Evolutionary conservation across 2,797 vertebrate species (phyloP).

Genomic region (Psittacula echo): DNA sequence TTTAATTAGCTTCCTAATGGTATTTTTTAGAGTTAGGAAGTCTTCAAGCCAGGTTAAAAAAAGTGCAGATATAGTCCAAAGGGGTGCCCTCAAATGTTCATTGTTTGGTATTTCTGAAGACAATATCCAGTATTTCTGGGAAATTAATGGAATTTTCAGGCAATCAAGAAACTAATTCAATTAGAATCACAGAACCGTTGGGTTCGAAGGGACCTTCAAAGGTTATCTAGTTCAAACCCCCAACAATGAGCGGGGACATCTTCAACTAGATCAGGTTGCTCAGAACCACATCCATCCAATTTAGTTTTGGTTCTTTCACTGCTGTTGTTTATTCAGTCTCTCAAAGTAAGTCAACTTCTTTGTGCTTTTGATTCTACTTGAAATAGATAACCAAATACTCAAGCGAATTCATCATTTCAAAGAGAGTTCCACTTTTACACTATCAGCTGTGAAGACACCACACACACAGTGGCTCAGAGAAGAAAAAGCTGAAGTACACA

Average conservation of each 20-base stretch:
- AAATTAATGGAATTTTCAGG: background rate
- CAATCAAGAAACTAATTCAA: background rate
- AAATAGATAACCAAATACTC: background rate
- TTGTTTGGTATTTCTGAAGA: background rate
- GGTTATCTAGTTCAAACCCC: background rate
- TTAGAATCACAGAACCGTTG: background rate
- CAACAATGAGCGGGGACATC: background rate
- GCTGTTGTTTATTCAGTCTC: background rate
- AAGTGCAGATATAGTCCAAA: background rate
- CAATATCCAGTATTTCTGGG: background rate
- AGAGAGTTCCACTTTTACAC: background rate
- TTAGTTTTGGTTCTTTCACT: background rate
- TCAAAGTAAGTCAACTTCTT: background rate
- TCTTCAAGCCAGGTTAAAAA: background rate
- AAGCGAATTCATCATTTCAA: rapidly evolving
- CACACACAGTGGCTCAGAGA: rapidly evolving
- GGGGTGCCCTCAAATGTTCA: background rate
- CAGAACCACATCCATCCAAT: background rate
- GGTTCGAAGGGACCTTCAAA: background rate
- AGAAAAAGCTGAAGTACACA: background rate
- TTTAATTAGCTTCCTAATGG: background rate
- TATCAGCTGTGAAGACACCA: background rate
- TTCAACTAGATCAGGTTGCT: background rate
- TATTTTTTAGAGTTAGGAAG: background rate
- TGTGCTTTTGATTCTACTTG: background rate